phyloP scores from a whole-genome alignment of 2,888 invertebrate species.

The Cryptocephalus moraei region DNA sequence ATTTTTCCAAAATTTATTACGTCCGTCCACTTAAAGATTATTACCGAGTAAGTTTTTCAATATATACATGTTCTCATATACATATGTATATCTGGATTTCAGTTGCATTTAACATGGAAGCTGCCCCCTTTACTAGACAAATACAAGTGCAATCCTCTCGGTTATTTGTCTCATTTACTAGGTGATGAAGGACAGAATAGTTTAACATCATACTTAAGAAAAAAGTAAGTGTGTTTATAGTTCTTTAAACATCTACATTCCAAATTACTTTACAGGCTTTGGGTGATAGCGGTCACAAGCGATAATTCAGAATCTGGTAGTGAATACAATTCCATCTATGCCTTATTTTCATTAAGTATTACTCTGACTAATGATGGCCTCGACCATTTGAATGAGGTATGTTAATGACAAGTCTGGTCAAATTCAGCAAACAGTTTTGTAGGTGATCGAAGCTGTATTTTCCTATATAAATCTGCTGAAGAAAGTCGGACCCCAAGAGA shows the following conservation, averaged over 20 bases:
- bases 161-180: conserved; percentile 67
- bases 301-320: conserved; percentile 67
- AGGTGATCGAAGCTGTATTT: conserved; percentile 70
- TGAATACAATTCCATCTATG: conserved; percentile 70
- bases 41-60: conserved; percentile 44
- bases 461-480: conserved; percentile 68
- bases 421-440: conserved; percentile 12
- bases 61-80: background rate
- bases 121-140: conserved; percentile 50
- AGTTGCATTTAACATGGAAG: conserved; percentile 54
- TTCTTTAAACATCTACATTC: conserved; percentile 1
- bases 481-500: conserved; percentile 53
- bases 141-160: conserved; percentile 67
- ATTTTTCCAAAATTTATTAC: conserved; percentile 60
- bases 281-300: conserved; percentile 62
- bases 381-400: conserved; percentile 53
- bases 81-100: conserved; percentile 10
- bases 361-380: conserved; percentile 71
- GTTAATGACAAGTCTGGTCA: conserved; percentile 1
- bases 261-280: conserved; percentile 43
- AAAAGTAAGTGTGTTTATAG: conserved; percentile 43
- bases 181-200: conserved; percentile 83
- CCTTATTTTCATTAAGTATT: conserved; percentile 62
- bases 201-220: conserved; percentile 64
- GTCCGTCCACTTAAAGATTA: conserved; percentile 67